Conservation (phyloP, 2,797 vertebrate genomes). For the Iguana delicatissima region DNA sequence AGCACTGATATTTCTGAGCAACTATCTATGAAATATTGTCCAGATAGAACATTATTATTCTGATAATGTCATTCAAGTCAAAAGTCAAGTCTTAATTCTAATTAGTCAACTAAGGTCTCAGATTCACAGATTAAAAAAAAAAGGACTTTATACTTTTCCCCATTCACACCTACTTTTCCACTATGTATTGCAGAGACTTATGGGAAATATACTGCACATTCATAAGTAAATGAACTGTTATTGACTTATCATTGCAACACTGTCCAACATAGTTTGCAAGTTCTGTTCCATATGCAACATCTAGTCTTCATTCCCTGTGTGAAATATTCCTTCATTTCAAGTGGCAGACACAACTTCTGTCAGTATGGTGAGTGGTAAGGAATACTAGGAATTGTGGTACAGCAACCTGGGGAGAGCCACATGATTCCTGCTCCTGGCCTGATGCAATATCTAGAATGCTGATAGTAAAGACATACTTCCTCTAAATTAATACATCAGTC, state of each 20-base stretch:
- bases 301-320: not conserved
- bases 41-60: conserved; percentile 13
- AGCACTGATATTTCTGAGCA: not conserved
- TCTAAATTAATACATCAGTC: not conserved
- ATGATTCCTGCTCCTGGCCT: too few relatives aligned
- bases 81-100: conserved; percentile 33
- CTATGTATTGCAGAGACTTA: not conserved
- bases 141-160: not conserved
- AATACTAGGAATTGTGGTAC: too few relatives aligned
- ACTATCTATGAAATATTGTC: conserved; percentile 2
- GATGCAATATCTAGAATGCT: not conserved
- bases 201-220: not conserved
- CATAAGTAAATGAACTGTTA: not conserved
- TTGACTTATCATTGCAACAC: not conserved
- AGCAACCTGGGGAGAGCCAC: too few relatives aligned
- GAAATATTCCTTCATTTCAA: not conserved
- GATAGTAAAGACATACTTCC: not conserved
- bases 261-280: not conserved
- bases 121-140: conserved; percentile 5
- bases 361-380: too few relatives aligned
- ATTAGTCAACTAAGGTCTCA: conserved; percentile 33
- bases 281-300: not conserved
- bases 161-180: not conserved
- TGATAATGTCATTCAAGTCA: not conserved
- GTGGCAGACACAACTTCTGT: too few relatives aligned